phyloP scores from a whole-genome alignment of 2,797 vertebrate genomes.

The Phaenicophaeus curvirostris region DNA sequence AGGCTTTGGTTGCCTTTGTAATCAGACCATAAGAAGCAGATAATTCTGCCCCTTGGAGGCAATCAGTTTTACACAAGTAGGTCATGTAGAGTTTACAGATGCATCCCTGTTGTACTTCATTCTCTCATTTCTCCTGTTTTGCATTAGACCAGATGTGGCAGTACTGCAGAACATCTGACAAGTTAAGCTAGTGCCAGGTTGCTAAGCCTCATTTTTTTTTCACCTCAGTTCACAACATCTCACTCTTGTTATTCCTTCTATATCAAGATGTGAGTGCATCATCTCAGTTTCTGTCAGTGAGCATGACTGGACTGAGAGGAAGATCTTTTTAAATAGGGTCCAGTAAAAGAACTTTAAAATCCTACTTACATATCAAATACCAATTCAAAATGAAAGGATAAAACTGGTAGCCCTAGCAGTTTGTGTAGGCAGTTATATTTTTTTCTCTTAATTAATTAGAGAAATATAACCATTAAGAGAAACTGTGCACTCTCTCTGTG shows the following conservation, averaged over 20 bases:
- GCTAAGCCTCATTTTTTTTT: constrained; percentile 16
- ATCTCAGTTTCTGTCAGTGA: background rate
- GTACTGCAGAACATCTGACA: background rate
- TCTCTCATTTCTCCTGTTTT: background rate
- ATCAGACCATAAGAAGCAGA: background rate
- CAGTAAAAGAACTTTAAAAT: background rate
- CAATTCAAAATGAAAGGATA: background rate
- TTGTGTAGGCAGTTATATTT: background rate
- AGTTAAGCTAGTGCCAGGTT: background rate
- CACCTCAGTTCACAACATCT: background rate
- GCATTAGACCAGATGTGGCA: constrained; percentile 4
- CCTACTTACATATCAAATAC: background rate
- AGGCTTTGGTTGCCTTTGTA: background rate
- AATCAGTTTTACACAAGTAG: constrained; percentile 4
- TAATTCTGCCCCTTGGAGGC: background rate
- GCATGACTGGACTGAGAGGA: background rate
- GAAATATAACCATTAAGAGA: background rate
- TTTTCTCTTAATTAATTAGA: background rate
- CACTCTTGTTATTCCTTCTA: background rate
- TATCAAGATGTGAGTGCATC: background rate
- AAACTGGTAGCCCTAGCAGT: background rate
- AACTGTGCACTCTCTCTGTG: background rate
- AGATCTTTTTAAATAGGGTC: background rate
- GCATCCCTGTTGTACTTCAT: background rate
- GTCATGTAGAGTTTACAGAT: background rate